Base-by-base conservation (phyloP, 2,797 vertebrate species). In the Pipistrellus pygmaeus region DNA sequence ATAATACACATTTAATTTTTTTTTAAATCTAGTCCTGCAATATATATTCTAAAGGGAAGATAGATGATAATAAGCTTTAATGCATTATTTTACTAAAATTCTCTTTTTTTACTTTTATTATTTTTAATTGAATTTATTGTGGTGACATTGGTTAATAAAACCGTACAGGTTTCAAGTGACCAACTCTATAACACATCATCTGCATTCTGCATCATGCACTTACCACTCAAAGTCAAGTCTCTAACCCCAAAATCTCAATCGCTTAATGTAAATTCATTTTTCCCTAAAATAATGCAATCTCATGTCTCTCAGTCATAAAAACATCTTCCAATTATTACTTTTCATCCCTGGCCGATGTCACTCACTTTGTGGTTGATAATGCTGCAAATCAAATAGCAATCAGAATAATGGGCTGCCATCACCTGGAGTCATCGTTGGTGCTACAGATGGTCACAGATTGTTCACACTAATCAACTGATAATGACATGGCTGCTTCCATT, bases 391-490 rank as follows among this genome's bases (percentile, higher is more conserved):
- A 98, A 97, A 97, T 83, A 91, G 98, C 97, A 98, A 98, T 98
- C 97, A 98, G 97, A 98, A 97, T 98, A 98, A 98, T 98, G 97
- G 98, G 96, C 95, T 97, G 97, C 97, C 97, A 97, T 95, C 95
- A 94, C 93, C 86, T 97, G 94, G 97, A 98, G 92, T 97, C 85
- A 95, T 97, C 95, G 96, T 93, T 97, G 93, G 88, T 96, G 91
- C 94, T 98, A 97, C 86, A 96, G 94, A 97, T 96, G 97, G 97
- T 98, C 96, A 97, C 89, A 97, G 96, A 98, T 60, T 97, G 96
- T 98, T 98, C 98, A 96, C 97, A 95, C 96, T 98, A 98, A 98
- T 98, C 98, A 98, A 95, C 96, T 97, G 97, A 98, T 98, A 98
- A 98, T 97, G 97, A 96, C 97, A 97, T 96, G 48, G 85, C 96